Evolutionary conservation across 37 sponge, comb jelly and placozoan genomes (phyloP).

Genomic region (Beroe ovata): DNA sequence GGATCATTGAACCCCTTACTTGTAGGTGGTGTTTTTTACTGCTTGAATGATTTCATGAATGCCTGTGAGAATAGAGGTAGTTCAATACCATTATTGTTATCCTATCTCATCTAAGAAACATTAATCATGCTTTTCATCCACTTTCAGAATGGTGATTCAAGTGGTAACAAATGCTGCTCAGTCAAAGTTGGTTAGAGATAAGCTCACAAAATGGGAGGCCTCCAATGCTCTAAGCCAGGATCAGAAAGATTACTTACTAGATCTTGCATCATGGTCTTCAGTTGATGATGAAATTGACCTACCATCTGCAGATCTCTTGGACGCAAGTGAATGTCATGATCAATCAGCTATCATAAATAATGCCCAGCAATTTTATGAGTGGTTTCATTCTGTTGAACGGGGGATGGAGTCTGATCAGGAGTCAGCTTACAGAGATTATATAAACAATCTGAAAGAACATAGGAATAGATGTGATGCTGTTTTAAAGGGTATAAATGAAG

Average conservation of each 20-base stretch:
- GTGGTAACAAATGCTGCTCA: constrained; percentile 47
- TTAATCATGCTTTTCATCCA: too few species aligned
- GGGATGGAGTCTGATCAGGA: constrained; percentile 42
- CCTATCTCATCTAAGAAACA: too few species aligned
- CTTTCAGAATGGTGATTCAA: constrained; percentile 25
- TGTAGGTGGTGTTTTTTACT: too few species aligned
- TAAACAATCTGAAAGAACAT: constrained; percentile 77
- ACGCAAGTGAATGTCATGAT: background rate
- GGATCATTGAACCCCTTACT: too few species aligned
- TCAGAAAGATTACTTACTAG: constrained; percentile 31
- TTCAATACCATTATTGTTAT: too few species aligned
- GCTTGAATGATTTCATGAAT: too few species aligned
- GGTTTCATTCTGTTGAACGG: constrained; percentile 60
- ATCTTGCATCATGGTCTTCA: constrained; percentile 30
- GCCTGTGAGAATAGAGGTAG: too few species aligned
- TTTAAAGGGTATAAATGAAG: constrained; percentile 70
- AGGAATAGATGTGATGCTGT: constrained; percentile 74
- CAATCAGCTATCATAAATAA: constrained; percentile 24
- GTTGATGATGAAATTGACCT: constrained; percentile 29
- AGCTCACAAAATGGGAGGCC: constrained; percentile 5
- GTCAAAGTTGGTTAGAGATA: constrained; percentile 41
- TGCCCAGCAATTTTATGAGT: constrained; percentile 58
- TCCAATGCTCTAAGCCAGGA: constrained; percentile 5
- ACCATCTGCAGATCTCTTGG: constrained; percentile 26
- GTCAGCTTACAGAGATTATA: constrained; percentile 71